phyloP scores from a whole-genome alignment of 2,888 invertebrate species.

The Cylloceria caligata region DNA sequence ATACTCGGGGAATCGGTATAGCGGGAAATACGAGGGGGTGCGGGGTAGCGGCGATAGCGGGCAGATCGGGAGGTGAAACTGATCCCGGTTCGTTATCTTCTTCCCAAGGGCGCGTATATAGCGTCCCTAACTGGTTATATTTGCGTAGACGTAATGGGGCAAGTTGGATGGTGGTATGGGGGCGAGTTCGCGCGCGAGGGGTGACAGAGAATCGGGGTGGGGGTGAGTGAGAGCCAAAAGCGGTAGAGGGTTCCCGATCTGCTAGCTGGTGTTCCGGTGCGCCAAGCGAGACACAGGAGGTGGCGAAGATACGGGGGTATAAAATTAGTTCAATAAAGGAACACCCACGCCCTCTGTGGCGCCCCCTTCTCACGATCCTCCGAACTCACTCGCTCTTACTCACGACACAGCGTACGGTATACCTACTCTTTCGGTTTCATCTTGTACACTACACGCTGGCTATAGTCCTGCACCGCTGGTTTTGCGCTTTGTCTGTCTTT shows the following conservation, averaged over 20 bases:
- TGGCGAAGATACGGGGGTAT: conserved; percentile 76
- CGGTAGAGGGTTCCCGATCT: conserved; percentile 29
- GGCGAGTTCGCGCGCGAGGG: conserved; percentile 20
- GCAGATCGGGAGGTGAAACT: conserved; percentile 61
- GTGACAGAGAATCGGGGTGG: conserved; percentile 33
- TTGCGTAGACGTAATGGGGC: conserved; percentile 80
- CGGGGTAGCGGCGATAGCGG: conserved; percentile 19
- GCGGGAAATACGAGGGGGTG: conserved; percentile 49
- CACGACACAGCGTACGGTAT: conserved; percentile 18
- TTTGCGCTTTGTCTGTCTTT: conserved; percentile 39
- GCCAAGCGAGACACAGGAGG: conserved; percentile 40
- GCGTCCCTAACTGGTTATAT: conserved; percentile 78
- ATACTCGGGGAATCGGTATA: conserved; percentile 15
- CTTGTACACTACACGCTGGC: conserved; percentile 3
- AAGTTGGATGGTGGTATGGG: conserved; percentile 75
- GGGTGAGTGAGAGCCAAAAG: conserved; percentile 42
- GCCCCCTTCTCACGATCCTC: conserved; percentile 65
- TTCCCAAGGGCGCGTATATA: conserved; percentile 69
- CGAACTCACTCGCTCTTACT: conserved; percentile 42
- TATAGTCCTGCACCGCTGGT: not conserved
- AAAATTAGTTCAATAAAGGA: conserved; percentile 82
- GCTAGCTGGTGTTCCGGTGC: conserved; percentile 36
- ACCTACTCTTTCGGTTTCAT: conserved; percentile 54
- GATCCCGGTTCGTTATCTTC: conserved; percentile 71
- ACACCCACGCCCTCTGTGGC: conserved; percentile 79